Base-by-base conservation (phyloP, 2,888 invertebrate species). In the Caenorhabditis auriculariae region DNA sequence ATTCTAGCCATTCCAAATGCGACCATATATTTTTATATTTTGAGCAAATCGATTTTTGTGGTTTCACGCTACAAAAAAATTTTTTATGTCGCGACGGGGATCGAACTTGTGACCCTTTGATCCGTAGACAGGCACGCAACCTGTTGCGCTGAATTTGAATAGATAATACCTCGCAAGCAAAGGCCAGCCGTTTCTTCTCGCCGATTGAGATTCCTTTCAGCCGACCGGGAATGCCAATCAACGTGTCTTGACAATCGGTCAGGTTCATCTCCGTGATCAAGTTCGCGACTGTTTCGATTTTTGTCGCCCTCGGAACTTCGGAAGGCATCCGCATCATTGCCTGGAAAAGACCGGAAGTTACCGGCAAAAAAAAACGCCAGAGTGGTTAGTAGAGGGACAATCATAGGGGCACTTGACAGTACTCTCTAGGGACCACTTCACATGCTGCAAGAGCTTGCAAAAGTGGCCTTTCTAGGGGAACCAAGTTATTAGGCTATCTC, bases 161-260 rank as follows among this genome's bases (percentile, higher is more conserved):
- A n/a, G n/a, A n/a, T n/a, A n/a, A 3, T 82, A 90, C 90, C 85
- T 94, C 93, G 1, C 91, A 89, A 3, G 93, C 94, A 82, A 95
- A 93, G 0, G 93, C 89, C 21, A 95, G 84, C 52, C 94, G 86
- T 80, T 94, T 93, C 81, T 89, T 89, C 82, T 95, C 94, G 0
- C 94, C 94, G 0, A 93, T 93, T 0, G 93, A 93, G 1, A 95
- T 85, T 0, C 91, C 89, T 82, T 91, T 91, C 24, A 63, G 54
- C 38, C 69, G 45, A 41, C 67, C 67, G 4, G 72, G 70, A 15
- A 72, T 66, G 24, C 60, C 65, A 26, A 69, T 69, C 39, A 72
- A 45, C 5, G 74, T 75, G 43, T 75, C 63, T 58, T 70, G 70
- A 47, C 69, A 67, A 49, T 75, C 74, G 17, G 52, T 60, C 42